These are phyloP conservation scores for Xiphophorus hellerii DNA, from an alignment of 2,113 vertebrate genomes.

Conservation along the genomic window DNA sequence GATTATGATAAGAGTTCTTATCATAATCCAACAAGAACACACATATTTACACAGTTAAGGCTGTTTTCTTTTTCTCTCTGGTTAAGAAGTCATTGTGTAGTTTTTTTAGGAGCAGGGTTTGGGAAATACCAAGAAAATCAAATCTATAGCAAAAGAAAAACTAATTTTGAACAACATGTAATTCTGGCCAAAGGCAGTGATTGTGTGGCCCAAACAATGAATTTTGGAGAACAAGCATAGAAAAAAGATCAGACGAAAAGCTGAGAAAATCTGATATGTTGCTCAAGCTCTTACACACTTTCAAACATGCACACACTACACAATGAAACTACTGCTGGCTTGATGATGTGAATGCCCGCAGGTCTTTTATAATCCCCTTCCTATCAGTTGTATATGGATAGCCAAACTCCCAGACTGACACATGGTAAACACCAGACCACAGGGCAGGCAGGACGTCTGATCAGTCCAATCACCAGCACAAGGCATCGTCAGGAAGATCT, in stretches of 20 bases:
- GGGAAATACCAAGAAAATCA: neutral
- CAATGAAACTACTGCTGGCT: conserved; percentile 34
- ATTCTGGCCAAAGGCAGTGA: neutral
- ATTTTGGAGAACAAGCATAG: neutral
- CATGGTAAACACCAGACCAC: neutral
- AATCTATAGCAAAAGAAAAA: neutral
- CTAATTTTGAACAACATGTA: neutral
- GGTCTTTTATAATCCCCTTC: conserved; percentile 24
- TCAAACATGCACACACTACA: neutral
- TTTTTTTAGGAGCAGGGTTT: neutral
- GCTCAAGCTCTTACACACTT: too few relatives aligned
- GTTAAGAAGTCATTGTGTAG: too few relatives aligned
- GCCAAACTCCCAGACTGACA: neutral
- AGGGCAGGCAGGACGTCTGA: conserved; percentile 27
- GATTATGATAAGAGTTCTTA: too few relatives aligned
- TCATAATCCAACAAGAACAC: too few relatives aligned
- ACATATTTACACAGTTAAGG: too few relatives aligned
- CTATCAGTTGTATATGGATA: conserved; percentile 16
- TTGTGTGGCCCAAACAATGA: neutral
- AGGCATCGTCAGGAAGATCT: conserved; percentile 51
- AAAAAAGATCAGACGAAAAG: neutral
- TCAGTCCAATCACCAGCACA: conserved; percentile 40
- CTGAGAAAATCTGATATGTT: neutral
- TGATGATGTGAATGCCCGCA: conserved; percentile 44
- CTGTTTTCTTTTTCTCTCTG: too few relatives aligned